Evolutionary conservation across 2,113 vertebrate species (phyloP).

Genomic region (Desmodus rotundus): DNA sequence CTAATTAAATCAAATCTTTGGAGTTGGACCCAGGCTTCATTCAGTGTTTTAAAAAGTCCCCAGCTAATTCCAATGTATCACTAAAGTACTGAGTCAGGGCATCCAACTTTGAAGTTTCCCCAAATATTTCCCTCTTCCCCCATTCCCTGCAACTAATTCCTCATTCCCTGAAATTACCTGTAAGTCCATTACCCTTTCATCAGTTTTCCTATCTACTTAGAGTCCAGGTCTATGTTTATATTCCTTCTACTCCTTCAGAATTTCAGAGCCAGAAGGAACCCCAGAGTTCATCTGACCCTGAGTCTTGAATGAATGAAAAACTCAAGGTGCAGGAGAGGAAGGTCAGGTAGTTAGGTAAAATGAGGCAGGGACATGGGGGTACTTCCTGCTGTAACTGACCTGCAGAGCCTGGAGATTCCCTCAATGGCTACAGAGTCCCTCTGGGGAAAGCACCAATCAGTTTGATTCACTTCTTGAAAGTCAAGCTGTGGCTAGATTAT

Average conservation of each 20-base stretch:
- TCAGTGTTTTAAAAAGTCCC: neutral
- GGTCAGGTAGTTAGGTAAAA: neutral
- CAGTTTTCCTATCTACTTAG: neutral
- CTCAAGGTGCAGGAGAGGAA: neutral
- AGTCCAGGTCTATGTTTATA: neutral
- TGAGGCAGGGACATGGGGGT: neutral
- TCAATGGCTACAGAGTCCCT: neutral
- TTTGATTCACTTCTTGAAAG: neutral
- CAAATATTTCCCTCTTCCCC: neutral
- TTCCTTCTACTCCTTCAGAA: neutral
- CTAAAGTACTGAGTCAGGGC: neutral
- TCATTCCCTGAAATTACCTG: neutral
- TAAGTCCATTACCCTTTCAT: neutral
- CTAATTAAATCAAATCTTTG: slow-evolving; percentile 4
- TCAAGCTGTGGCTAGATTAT: neutral
- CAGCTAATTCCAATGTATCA: neutral
- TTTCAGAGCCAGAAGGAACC: neutral
- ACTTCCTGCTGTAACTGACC: neutral
- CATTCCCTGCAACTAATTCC: neutral
- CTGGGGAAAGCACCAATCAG: neutral
- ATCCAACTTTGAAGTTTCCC: neutral
- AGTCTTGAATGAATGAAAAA: neutral
- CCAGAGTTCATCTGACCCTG: neutral
- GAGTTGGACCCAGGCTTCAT: neutral
- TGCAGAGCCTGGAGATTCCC: neutral